Base-by-base conservation (phyloP, 2,888 invertebrate genomes). In the Melanchra persicariae region DNA sequence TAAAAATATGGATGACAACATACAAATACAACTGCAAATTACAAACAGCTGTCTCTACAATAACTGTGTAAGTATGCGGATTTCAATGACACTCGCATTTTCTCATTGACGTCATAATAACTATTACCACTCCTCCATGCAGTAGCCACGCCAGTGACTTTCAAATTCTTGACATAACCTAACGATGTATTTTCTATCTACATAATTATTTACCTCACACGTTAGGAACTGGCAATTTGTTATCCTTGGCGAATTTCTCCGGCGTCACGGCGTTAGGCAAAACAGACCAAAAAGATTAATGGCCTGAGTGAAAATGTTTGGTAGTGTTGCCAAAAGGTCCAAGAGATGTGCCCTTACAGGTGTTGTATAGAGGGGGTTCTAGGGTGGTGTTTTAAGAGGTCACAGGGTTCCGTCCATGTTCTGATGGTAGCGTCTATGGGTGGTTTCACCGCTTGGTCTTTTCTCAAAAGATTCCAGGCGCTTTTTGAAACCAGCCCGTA, bases 61-160 rank as follows among this genome's bases (percentile, higher is more conserved):
- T 60, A 49, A 22, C 9, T 61, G 26, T 43, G 37, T 47, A 40
- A 47, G 49, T 60, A 75, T 80, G 64, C 64, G 51, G 52, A 54
- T 58, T 58, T 62, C 47, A 64, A 60, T 54, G 70, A 52, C 61
- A 58, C 15, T 54, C 10, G 34, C 52, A 60, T 70, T 76, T 77
- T 81, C 76, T 65, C 10, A 52, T 54, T 81, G 77, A 65, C 77
- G 77, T 81, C 77, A 70, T 30, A 0, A 8, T 45, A 54, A 10
- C 45, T 24, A 40, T 15, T 40, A 40, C 37, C 47, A 52, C 45
- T 40, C 19, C 34, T 22, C 1, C 24, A 3, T 1, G 24, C 19
- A 26, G 43, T 26, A 8, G 65, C 8, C n/a, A 63, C 43, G 43
- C 43, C 40, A 51, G 6, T 19, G 7, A 58, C 79, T 66, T 79